Percentiles rank a stretch among this genome's conserved stretches.
These are phyloP conservation scores for Agonopterix alstromeriana DNA, from an alignment of 2,888 invertebrate genomes.

Conservation along the genomic window DNA sequence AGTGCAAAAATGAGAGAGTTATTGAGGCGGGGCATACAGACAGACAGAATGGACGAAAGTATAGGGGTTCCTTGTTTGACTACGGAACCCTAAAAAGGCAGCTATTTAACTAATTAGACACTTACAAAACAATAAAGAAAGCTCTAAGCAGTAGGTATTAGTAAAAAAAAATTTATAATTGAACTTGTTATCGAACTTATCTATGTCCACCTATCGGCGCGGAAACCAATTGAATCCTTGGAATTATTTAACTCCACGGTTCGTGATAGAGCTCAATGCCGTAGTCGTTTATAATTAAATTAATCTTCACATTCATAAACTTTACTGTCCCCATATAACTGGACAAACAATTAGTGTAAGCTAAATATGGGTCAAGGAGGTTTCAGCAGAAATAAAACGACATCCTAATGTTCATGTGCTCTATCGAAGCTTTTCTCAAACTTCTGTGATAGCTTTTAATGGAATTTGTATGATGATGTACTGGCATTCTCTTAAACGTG, in stretches of 20 bases:
- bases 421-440: background rate
- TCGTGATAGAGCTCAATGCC: conserved; percentile 6
- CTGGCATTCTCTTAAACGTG: too few species aligned
- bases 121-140: too few species aligned
- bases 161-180: too few species aligned
- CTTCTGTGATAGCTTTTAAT: too few species aligned
- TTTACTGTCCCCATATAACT: background rate
- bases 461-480: too few species aligned
- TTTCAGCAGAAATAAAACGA: background rate
- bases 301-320: conserved; percentile 1
- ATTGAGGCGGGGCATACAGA: too few species aligned
- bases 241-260: conserved; percentile 20
- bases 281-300: background rate
- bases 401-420: background rate
- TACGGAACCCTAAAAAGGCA: too few species aligned
- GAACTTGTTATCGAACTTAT: too few species aligned
- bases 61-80: too few species aligned
- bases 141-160: conserved; percentile 1
- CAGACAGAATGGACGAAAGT: too few species aligned
- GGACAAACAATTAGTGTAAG: background rate
- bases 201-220: conserved; percentile 2
- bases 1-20: too few species aligned
- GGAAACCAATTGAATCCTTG: conserved; percentile 37
- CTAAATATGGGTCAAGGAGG: background rate
- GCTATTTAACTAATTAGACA: too few species aligned